Base-by-base conservation (phyloP, 1,140 invertebrate species). In the Rhynchophorus ferrugineus region DNA sequence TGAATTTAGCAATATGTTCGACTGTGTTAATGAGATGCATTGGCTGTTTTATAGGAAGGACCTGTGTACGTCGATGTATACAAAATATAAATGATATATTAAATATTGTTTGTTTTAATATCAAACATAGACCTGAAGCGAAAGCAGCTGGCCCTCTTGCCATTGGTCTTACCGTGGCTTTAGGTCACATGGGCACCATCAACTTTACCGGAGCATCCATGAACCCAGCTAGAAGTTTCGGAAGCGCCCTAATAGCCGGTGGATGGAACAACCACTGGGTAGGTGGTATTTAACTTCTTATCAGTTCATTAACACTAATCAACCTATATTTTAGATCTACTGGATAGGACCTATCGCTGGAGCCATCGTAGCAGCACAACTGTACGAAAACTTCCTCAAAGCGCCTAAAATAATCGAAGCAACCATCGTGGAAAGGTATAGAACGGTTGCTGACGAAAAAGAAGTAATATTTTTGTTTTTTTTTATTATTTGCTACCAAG, bases 201-300 rank as follows among this genome's bases (percentile, higher is more conserved):
- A 78, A 81, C 54, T 87, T 84, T 68, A 93, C 90, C 2, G 88
- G 89, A 36, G 78, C 88, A 14, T 85, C 87, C 55, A 92, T 95
- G 89, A 95, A 95, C 73, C 89, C 89, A 0, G 90, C 90, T 0
- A 75, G 90, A 49, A 84, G 84, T 19, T 81, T 94, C 63, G 90
- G 90, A 44, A 89, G 88, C 5, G 87, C 89, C 2, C 80, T 91
- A 8, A 82, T 94, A 33, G 78, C 80, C 44, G 78, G 79, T 17
- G 70, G 71, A 16, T 95, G 87, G 81, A 69, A 72, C 1, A 69
- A 85, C 55, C 89, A 93, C 61, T 95, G 91, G 91, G 81, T 89
- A 75, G 80, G 75, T 66, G 43, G 53, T 16, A 7, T 1, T 42
- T 3, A 42, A 8, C 1, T 19, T 20, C 18, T 2, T 11, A n/a